These are phyloP conservation scores for Conus betulinus DNA, from an alignment of 1,140 invertebrate genomes.

Conservation along the genomic window DNA sequence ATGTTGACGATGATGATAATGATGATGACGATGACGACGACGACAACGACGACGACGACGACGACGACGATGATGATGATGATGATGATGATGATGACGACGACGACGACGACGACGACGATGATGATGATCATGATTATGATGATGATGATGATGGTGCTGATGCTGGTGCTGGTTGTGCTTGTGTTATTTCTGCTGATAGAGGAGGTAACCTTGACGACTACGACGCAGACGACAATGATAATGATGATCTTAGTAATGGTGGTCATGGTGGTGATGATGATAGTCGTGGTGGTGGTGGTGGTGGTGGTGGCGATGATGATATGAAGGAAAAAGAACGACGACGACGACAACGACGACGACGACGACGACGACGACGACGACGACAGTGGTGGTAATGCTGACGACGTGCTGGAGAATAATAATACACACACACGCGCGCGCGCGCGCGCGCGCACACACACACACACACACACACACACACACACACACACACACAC, in stretches of 20 bases:
- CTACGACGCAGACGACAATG: neutral
- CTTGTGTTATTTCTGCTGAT: neutral
- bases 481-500: conserved; percentile 5
- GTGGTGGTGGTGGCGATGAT: too few relatives aligned
- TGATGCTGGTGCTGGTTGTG: neutral
- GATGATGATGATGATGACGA: conserved; percentile 3
- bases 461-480: conserved; percentile 7
- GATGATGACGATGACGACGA: neutral
- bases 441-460: neutral
- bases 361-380: neutral
- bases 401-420: neutral
- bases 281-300: too few relatives aligned
- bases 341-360: neutral
- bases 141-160: too few relatives aligned
- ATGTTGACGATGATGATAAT: neutral
- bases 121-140: neutral
- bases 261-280: too few relatives aligned
- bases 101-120: too few relatives aligned
- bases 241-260: neutral
- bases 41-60: neutral
- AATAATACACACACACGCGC: too few relatives aligned
- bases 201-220: neutral
- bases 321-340: neutral
- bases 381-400: neutral
- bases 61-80: conserved; percentile 6